Evolutionary conservation across 1,140 invertebrate species (phyloP), one percentile per base, ranked within the genome.

Genomic region (Gonioctena quinquepunctata): DNA sequence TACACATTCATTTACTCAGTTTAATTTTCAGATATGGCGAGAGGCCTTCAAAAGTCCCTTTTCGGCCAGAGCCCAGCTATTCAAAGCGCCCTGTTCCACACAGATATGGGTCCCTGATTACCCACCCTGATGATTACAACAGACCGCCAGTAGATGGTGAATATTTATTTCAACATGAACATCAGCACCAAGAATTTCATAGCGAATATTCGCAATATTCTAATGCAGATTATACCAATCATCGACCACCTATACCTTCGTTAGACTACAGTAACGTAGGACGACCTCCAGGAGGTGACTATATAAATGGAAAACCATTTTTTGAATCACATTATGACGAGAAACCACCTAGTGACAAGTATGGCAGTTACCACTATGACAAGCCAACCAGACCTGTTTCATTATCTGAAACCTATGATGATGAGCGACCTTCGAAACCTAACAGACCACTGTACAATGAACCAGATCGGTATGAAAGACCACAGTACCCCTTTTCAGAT

Each of bases 31-130:
- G 60, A 62, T 42, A 62, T 42, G 28, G 28, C 16, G 28, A 62
- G 1, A 33, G 11, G 11, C 26, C 28, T 2, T 27, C 26, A 22
- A 42, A 2, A n/a, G 7, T 54, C 19, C 57, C 22, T 4, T 27
- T 27, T 1, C 16, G 18, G 18, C 16, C 60, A 62, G n/a, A 62
- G 21, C 2, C n/a, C 13, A 62, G 13, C 57, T n/a, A 50, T 11
- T 22, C 16, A 18, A 16, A 18, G 42, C 48, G 26, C 25, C 64
- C 33, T 16, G 27, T 69, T 19, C 70, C 75, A 13, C 21, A 68
- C 25, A 72, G 61, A 70, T 77, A 77, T 23, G 75, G 72, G 3
- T 77, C 75, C 3, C 59, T 75, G 7, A 75, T 77, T 52, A 73
- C 75, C n/a, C 73, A 73, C 49, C 75, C 75, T 0, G 50, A 74